Conservation (phyloP, 2,113 vertebrate species). For the Nettapus auritus region DNA sequence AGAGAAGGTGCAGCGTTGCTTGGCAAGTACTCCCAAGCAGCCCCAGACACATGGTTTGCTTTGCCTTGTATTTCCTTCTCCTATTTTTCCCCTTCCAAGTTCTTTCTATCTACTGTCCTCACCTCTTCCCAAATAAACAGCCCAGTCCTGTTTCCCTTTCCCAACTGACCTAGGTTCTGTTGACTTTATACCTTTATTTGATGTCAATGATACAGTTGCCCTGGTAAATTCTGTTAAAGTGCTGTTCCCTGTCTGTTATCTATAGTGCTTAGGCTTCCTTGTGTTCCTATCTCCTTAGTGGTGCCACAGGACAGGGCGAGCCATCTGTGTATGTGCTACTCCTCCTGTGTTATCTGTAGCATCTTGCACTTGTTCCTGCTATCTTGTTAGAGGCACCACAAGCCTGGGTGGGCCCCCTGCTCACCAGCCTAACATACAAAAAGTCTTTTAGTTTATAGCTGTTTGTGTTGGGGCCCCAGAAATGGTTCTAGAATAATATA, state of each 20-base stretch:
- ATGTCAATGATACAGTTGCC: neutral
- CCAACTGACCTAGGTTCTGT: neutral
- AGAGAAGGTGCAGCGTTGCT: neutral
- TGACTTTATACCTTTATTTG: neutral
- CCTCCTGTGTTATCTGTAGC: neutral
- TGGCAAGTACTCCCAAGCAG: neutral
- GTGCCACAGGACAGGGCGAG: neutral
- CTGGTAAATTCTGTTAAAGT: neutral
- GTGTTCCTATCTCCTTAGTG: neutral
- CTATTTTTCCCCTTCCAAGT: neutral
- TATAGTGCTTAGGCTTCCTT: neutral
- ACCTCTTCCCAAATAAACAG: fast-evolving
- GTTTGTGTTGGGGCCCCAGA: neutral
- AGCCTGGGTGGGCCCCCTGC: neutral
- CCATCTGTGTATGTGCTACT: neutral
- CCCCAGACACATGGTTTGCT: neutral
- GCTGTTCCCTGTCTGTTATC: neutral
- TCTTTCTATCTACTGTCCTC: neutral
- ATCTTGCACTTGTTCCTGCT: neutral
- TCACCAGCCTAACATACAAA: fast-evolving
- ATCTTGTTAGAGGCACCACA: neutral
- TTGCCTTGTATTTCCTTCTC: neutral
- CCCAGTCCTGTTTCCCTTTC: neutral
- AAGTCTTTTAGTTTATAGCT: neutral
- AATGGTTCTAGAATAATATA: neutral